phyloP scores from a whole-genome alignment of 2,888 invertebrate genomes.

The Metacarcinus magister region DNA sequence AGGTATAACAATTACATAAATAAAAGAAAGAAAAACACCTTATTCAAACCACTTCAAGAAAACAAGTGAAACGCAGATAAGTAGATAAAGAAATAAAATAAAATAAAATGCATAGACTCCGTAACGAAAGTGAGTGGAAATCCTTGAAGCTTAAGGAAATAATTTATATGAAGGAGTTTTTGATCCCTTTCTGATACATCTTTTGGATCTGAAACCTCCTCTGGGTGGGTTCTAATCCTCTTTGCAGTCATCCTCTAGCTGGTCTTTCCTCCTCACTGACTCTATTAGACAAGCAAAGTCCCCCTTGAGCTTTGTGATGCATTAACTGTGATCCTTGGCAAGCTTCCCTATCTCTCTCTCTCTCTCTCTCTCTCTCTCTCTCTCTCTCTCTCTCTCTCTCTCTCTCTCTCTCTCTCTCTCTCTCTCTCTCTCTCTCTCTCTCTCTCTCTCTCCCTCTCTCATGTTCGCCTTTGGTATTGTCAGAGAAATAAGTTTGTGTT shows the following conservation, averaged over 20 bases:
- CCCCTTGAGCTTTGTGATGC: constrained; percentile 28
- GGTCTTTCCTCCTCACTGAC: constrained; percentile 38
- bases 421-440: constrained; percentile 34
- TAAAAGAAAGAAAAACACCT: background rate
- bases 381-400: background rate
- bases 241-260: background rate
- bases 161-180: constrained; percentile 14
- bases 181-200: constrained; percentile 17
- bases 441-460: background rate
- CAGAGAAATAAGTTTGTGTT: background rate
- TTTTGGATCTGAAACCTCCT: constrained; percentile 17
- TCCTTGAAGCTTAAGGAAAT: background rate
- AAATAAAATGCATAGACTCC: background rate
- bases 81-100: background rate
- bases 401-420: constrained; percentile 35
- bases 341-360: background rate
- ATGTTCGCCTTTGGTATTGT: background rate
- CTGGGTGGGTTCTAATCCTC: background rate
- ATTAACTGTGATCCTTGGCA: constrained; percentile 35
- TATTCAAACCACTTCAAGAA: too few species aligned
- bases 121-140: background rate
- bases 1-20: background rate
- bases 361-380: background rate
- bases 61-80: background rate
- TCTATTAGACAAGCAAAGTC: constrained; percentile 42